Conservation (phyloP, 1,140 invertebrate species). For the Hermatobates lingyangjiaoensis region DNA sequence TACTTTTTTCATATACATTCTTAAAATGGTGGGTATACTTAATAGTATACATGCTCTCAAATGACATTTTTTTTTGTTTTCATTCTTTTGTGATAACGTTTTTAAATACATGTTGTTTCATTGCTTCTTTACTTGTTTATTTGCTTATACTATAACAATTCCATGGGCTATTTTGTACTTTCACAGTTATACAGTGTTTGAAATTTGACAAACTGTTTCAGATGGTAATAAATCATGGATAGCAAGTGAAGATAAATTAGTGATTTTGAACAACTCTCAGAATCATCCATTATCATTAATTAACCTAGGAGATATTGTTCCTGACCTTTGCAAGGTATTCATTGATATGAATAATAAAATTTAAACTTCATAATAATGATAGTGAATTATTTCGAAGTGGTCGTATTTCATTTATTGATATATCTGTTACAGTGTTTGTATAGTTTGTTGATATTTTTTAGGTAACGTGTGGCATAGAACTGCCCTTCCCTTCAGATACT, state of each 20-base stretch:
- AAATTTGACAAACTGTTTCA: too few relatives aligned
- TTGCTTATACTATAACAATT: too few relatives aligned
- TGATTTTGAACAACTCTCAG: not conserved
- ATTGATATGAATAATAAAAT: not conserved
- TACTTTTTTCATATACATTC: too few relatives aligned
- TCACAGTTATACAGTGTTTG: too few relatives aligned
- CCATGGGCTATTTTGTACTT: too few relatives aligned
- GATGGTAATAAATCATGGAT: not conserved
- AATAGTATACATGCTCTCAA: too few relatives aligned
- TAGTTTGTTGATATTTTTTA: not conserved
- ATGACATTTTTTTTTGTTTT: too few relatives aligned
- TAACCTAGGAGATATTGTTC: not conserved
- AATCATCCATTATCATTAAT: not conserved
- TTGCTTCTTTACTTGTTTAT: too few relatives aligned
- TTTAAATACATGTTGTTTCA: too few relatives aligned
- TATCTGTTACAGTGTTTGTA: not conserved
- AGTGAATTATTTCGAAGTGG: not conserved
- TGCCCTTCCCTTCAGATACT: not conserved
- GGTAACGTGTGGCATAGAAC: not conserved
- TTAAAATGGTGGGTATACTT: too few relatives aligned
- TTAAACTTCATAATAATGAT: not conserved
- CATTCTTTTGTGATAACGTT: too few relatives aligned
- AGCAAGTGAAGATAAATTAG: constrained; percentile 1
- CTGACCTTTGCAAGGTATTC: not conserved
- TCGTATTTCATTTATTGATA: not conserved